phyloP scores from a whole-genome alignment of 2,797 vertebrate genomes.

The Platalea minor region DNA sequence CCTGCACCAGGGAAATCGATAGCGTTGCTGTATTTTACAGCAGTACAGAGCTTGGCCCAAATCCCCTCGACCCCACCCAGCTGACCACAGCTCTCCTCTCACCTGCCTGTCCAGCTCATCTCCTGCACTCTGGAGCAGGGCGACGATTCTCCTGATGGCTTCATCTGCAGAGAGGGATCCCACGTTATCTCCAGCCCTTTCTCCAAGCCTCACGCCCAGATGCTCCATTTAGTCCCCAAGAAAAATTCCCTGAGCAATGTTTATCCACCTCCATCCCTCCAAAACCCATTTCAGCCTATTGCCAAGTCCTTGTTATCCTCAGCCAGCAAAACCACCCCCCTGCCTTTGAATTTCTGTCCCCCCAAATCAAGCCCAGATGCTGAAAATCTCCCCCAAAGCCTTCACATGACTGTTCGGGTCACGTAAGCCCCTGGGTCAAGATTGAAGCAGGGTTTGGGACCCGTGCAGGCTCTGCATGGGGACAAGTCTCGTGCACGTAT shows the following conservation, averaged over 20 bases:
- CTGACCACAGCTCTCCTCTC: background rate
- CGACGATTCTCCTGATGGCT: constrained; percentile 77
- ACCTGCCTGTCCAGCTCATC: constrained; percentile 85
- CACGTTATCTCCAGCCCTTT: background rate
- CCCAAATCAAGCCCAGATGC: background rate
- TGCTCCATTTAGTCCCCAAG: background rate
- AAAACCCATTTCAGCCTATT: background rate
- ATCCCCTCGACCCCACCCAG: background rate
- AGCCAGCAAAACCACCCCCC: background rate
- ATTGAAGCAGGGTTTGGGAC: background rate
- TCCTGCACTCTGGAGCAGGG: constrained; percentile 80
- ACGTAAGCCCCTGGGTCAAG: accelerated
- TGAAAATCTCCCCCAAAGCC: background rate
- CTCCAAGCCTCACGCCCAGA: background rate
- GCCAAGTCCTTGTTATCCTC: background rate
- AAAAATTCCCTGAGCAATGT: background rate
- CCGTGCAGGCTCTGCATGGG: accelerated
- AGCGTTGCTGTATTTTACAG: background rate
- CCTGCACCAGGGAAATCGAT: accelerated
- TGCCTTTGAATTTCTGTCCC: background rate
- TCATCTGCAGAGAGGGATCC: constrained; percentile 72
- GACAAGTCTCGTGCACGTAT: accelerated
- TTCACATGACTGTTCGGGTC: accelerated
- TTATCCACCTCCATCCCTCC: background rate
- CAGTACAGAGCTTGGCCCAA: background rate